Conservation (phyloP, 2,797 vertebrate genomes). For the Micrastur ruficollis region DNA sequence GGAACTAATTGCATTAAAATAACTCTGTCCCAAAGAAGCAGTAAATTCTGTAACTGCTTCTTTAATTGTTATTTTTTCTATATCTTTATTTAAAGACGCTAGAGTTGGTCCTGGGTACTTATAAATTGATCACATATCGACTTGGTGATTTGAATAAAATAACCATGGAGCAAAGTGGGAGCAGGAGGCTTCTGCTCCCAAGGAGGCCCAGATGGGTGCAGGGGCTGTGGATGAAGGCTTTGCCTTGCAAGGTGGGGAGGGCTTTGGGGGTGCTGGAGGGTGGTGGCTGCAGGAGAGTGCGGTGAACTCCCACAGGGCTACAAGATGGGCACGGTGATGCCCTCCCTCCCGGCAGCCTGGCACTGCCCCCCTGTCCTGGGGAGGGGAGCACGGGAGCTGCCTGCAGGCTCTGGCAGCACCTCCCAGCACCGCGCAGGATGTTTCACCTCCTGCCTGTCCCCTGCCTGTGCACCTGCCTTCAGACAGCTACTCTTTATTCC, state of each 20-base stretch:
- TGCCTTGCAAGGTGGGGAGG: not conserved
- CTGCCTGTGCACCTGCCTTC: not conserved
- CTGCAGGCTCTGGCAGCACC: not conserved
- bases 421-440: accelerated
- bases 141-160: not conserved
- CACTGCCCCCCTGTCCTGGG: not conserved
- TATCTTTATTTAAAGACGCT: not conserved
- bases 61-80: not conserved
- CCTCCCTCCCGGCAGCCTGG: not conserved
- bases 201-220: accelerated
- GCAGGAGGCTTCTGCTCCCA: accelerated
- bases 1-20: not conserved
- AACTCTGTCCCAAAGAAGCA: not conserved
- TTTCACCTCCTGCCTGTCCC: not conserved
- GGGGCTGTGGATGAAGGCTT: not conserved
- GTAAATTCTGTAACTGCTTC: not conserved
- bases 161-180: not conserved
- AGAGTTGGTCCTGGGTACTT: not conserved
- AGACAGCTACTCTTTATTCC: not conserved
- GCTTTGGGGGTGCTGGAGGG: not conserved
- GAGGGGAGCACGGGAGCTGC: accelerated
- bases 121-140: not conserved
- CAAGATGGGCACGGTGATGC: not conserved
- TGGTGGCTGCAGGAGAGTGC: not conserved
- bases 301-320: not conserved